phyloP scores from a whole-genome alignment of 2,888 invertebrate species.

The Hartigia nigra region DNA sequence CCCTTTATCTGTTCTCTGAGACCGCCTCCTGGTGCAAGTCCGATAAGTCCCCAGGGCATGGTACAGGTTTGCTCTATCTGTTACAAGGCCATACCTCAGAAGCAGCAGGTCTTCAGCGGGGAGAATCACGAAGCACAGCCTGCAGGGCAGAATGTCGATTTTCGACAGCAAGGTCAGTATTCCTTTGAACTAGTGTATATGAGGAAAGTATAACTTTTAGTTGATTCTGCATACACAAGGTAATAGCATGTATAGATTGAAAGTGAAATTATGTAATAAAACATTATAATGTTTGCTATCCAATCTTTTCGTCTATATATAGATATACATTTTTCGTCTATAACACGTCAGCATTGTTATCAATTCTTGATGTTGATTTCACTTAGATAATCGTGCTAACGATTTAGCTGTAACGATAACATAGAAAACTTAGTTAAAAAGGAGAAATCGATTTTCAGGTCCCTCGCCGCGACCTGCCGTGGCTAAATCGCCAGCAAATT shows the following conservation, averaged over 20 bases:
- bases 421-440: not conserved
- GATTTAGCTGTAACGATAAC: not conserved
- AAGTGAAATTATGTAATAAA: too few species aligned
- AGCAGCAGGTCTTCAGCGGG: slow-evolving; percentile 78
- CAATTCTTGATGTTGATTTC: too few species aligned
- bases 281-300: slow-evolving; percentile 26
- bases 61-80: slow-evolving; percentile 90
- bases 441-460: slow-evolving; percentile 31
- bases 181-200: not conserved
- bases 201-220: not conserved
- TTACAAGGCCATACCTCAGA: slow-evolving; percentile 83
- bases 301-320: too few species aligned
- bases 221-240: not conserved
- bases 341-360: too few species aligned
- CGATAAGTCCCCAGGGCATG: slow-evolving; percentile 90
- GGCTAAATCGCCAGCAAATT: slow-evolving; percentile 70
- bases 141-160: slow-evolving; percentile 49
- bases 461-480: slow-evolving; percentile 66
- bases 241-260: not conserved
- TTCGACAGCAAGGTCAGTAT: slow-evolving; percentile 52
- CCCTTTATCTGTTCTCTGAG: slow-evolving; percentile 86
- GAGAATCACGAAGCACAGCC: slow-evolving; percentile 69
- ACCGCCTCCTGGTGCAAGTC: slow-evolving; percentile 86
- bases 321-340: too few species aligned
- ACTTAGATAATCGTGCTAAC: not conserved